A percentile compares a stretch with the other conserved stretches of the same genome.
phyloP scores from a whole-genome alignment of 2,113 vertebrate species.

The Macrotis lagotis region DNA sequence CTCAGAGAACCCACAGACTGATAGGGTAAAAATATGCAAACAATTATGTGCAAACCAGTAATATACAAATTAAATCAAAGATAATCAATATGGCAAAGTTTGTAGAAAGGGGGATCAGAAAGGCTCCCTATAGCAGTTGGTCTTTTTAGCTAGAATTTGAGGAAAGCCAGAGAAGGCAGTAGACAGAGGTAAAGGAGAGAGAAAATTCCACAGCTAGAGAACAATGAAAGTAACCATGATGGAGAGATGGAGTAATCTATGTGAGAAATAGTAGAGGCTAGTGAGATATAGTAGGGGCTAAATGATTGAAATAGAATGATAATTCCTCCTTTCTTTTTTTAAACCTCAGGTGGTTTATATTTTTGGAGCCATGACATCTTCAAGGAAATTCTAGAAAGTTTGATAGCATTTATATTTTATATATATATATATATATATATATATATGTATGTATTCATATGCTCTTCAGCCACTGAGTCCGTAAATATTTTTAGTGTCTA shows the following conservation, averaged over 20 bases:
- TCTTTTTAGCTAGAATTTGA: not conserved
- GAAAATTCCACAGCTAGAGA: not conserved
- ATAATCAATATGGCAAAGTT: not conserved
- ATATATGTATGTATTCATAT: no score
- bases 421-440: no score
- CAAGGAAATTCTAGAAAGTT: constrained; percentile 31
- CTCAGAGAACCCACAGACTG: not conserved
- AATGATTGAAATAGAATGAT: not conserved
- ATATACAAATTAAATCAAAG: not conserved
- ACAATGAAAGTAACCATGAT: not conserved
- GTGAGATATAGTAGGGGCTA: no score
- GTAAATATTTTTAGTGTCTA: not conserved
- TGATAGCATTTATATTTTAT: constrained; percentile 46
- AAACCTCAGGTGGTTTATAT: not conserved
- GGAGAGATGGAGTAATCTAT: not conserved
- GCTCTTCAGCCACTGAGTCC: constrained; percentile 37
- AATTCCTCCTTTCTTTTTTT: not conserved
- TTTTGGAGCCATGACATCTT: not conserved
- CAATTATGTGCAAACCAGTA: not conserved
- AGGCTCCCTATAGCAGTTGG: not conserved
- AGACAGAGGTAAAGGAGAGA: not conserved
- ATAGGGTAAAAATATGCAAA: not conserved
- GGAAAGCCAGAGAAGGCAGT: no score
- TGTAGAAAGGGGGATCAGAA: not conserved
- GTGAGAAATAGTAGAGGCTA: not conserved